Base-by-base conservation (phyloP, 2,888 invertebrate species). In the Macroteleia sp. region DNA sequence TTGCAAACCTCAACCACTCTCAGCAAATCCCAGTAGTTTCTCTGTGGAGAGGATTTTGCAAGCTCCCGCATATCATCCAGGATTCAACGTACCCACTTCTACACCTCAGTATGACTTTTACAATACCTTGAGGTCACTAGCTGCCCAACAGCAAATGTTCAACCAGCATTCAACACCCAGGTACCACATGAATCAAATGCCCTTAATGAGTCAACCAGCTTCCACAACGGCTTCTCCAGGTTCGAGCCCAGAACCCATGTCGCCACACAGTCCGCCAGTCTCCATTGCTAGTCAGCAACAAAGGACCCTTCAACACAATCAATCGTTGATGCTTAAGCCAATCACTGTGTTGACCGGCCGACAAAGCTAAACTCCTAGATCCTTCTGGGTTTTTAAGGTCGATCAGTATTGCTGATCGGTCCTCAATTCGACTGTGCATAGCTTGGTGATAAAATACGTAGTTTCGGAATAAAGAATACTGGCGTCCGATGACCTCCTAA, bases 161-260 rank as follows among this genome's bases (percentile, higher is more conserved):
- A 82, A 61, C 9, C 89, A 87, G 3, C 86, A 87, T 3, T 81
- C 80, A 59, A 70, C 86, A 5, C 82, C 83, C 12, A 78, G 83
- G 34, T 84, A 84, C 52, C 85, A 84, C 17, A 69, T 85, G 22
- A 77, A 69, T 10, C 88, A 87, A 41, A 75, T 82, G 2, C 80
- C 83, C 1, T 17, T 85, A 2, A 57, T 87, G 2, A 84, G 85
- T 2, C 90, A 88, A 52, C 82, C 89, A 1, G 82, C 87, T 2
- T 88, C 90, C 0, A 86, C 86, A 3, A 89, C 90, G 0, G 89
- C 89, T 0, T 91, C 91, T 0, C 90, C 90, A 0, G 92, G 92
- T 19, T 90, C 93, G 81, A 93, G 93, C 78, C 94, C 91, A 4
- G 91, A 91, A 62, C 91, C 94, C 0, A 88, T 93, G 87, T 89